Evolutionary conservation across 2,113 vertebrate genomes (phyloP).

Genomic region (Gambusia affinis): DNA sequence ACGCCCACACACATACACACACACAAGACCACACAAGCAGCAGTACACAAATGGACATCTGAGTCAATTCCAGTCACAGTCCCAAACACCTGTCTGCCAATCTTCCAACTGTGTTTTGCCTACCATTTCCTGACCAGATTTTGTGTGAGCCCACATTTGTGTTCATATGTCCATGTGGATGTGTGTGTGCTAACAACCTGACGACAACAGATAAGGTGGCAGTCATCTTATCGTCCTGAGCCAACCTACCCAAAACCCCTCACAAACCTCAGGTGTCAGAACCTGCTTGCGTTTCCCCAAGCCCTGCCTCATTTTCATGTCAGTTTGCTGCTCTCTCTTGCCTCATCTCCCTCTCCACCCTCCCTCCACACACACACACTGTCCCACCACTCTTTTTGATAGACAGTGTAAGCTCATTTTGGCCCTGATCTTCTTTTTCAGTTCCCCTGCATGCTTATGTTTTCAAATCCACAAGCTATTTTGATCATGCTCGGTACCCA

Average conservation of each 20-base stretch:
- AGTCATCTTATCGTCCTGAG: conserved; percentile 68
- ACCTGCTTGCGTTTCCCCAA: conserved; percentile 34
- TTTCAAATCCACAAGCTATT: conserved; percentile 4
- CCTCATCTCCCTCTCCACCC: not conserved
- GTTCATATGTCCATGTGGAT: conserved; percentile 38
- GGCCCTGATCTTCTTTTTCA: conserved; percentile 21
- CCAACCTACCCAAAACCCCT: conserved; percentile 60
- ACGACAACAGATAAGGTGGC: conserved; percentile 68
- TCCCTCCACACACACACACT: not conserved
- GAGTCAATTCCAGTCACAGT: conserved; percentile 41
- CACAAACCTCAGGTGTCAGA: conserved; percentile 64
- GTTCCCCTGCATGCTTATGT: not conserved
- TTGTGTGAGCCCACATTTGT: conserved; percentile 33
- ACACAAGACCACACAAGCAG: conserved; percentile 9
- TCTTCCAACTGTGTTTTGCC: conserved; percentile 44
- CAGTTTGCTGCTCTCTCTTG: conserved; percentile 49
- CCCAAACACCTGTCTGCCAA: conserved; percentile 59
- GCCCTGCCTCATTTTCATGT: conserved; percentile 63
- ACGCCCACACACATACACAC: not conserved
- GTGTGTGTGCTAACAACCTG: conserved; percentile 52
- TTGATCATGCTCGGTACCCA: conserved; percentile 40
- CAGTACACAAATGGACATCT: conserved; percentile 27
- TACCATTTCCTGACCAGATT: conserved; percentile 33
- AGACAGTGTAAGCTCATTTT: conserved; percentile 42
- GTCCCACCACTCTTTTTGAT: conserved; percentile 29